Percentiles rank a stretch among this genome's conserved stretches.
These are phyloP conservation scores for Stenoptilia bipunctidactyla DNA, from an alignment of 2,888 invertebrate species.

Conservation along the genomic window DNA sequence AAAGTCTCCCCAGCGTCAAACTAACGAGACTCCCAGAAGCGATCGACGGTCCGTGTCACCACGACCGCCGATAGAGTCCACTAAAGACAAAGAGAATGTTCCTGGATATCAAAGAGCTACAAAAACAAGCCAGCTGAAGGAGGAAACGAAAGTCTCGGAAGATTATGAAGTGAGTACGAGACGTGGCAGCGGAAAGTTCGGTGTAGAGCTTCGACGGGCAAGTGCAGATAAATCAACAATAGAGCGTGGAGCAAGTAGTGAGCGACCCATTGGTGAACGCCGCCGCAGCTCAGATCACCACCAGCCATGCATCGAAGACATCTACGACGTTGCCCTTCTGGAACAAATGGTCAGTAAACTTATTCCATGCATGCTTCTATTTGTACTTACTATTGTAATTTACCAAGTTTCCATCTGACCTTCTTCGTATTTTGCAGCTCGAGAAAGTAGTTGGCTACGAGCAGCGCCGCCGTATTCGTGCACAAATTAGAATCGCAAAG, in stretches of 20 bases:
- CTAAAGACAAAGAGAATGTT: slow-evolving; percentile 29
- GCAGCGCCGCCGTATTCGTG: slow-evolving; percentile 80
- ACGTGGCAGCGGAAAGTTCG: slow-evolving; percentile 74
- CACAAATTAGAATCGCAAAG: slow-evolving; percentile 81
- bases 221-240: slow-evolving; percentile 44
- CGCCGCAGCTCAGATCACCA: slow-evolving; percentile 59
- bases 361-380: slow-evolving; percentile 21
- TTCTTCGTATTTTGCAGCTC: slow-evolving; percentile 62
- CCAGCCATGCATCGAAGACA: slow-evolving; percentile 77
- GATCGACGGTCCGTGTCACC: neutral
- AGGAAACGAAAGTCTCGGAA: slow-evolving; percentile 38
- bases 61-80: neutral
- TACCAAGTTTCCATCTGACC: neutral
- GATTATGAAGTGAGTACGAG: slow-evolving; percentile 59
- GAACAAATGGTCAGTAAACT: slow-evolving; percentile 76
- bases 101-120: slow-evolving; percentile 49
- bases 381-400: slow-evolving; percentile 16
- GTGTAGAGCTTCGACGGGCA: slow-evolving; percentile 74
- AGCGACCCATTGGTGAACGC: slow-evolving; percentile 53
- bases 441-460: slow-evolving; percentile 84
- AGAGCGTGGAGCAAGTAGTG: slow-evolving; percentile 19
- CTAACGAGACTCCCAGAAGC: neutral
- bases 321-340: slow-evolving; percentile 77
- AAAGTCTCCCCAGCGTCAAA: neutral
- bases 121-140: slow-evolving; percentile 48